phyloP scores from a whole-genome alignment of 2,113 vertebrate genomes.

The Psittacus erithacus region DNA sequence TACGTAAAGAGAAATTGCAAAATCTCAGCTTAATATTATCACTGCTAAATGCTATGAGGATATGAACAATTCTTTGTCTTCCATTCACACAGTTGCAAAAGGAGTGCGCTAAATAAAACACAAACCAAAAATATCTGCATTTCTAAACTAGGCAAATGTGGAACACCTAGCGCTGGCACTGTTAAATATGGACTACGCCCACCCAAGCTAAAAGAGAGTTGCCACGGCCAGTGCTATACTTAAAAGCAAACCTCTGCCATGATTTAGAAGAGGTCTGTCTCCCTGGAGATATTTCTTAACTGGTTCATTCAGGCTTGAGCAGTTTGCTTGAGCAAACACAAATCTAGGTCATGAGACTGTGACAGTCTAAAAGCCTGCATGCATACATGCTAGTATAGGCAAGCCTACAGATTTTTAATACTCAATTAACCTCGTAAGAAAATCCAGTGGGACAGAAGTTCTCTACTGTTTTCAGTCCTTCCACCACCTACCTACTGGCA shows the following conservation, averaged over 20 bases:
- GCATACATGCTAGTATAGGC: neutral
- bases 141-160: neutral
- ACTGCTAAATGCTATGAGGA: neutral
- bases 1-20: neutral
- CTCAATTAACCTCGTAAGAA: neutral
- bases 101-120: neutral
- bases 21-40: neutral
- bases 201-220: neutral
- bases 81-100: neutral
- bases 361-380: neutral
- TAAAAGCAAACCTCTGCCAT: conserved; percentile 1
- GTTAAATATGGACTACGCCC: rapidly evolving
- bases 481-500: neutral
- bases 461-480: neutral
- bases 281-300: conserved; percentile 15
- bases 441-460: neutral
- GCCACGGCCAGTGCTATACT: neutral
- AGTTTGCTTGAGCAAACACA: conserved; percentile 31
- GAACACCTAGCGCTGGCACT: neutral
- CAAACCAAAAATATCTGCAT: neutral
- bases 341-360: conserved; percentile 60
- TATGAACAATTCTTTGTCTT: neutral
- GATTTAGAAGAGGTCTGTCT: conserved; percentile 4
- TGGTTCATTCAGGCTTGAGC: conserved; percentile 10
- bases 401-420: neutral